Evolutionary conservation across 2,888 invertebrate genomes (phyloP), one percentile per base, ranked within the genome.

Genomic region (Andrena dorsata): DNA sequence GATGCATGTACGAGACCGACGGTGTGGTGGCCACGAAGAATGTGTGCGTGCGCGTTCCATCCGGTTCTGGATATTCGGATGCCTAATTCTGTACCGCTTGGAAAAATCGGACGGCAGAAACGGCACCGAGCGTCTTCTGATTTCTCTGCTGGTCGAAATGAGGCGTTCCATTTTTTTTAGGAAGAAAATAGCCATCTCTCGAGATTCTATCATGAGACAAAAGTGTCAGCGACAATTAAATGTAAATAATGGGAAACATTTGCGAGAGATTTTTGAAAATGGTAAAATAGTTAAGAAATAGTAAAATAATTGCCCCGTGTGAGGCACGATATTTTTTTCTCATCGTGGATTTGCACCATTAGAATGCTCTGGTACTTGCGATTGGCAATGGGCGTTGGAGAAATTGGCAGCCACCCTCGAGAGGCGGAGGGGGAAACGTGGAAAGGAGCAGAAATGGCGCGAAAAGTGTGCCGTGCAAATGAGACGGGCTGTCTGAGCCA

Each of bases 381-480:
- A 35, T 63, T 23, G 26, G 23, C 41, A 13, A 20, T 32, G 41
- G 20, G 23, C 41, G 16, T 41, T 6, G 16, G 41, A 16, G 13
- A 26, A 64, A 64, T 41, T 41, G 26, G 16, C 23, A 10, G 20
- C 35, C 64, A 64, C 64, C 81, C 80, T 58, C 28, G 56, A 53
- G 51, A 76, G 65, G 60, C 60, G 26, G 49, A 8, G 26, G 70
- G 66, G 56, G 64, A 66, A 68, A 73, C 58, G 58, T 63, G 58
- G 26, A 73, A 63, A 51, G 74, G 64, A 70, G 64, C 47, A 74
- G 70, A 74, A 83, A 80, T 85, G 73, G 82, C 72, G 63, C 53
- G 61, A 72, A 76, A 92, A 92, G 90, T 92, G 89, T 91, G 91
- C 87, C 91, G 92, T 88, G 91, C 88, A 92, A 92, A 92, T 89